phyloP scores from a whole-genome alignment of 35 echinoderm and acorn worm genomes.

The Lytechinus pictus region DNA sequence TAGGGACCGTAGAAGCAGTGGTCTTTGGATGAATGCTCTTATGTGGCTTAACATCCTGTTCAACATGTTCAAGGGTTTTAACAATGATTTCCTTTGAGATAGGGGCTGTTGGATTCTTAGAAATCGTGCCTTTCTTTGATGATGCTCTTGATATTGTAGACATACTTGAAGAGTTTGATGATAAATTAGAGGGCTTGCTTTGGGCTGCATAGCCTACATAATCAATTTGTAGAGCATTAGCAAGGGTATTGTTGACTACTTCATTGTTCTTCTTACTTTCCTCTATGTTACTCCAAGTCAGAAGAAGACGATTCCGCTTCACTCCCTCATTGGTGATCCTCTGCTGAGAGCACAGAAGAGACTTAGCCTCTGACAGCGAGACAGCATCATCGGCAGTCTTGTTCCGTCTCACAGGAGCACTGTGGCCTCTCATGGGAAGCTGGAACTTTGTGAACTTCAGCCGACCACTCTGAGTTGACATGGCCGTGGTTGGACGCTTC shows the following conservation, averaged over 20 bases:
- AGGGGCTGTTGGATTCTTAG: neutral
- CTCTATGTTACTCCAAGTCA: constrained; percentile 82
- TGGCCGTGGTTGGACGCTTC: constrained; percentile 67
- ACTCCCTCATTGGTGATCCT: constrained; percentile 62
- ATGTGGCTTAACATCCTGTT: constrained; percentile 49
- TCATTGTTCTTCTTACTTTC: constrained; percentile 69
- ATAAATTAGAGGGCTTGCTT: neutral
- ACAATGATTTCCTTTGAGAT: constrained; percentile 36
- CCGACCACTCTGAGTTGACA: constrained; percentile 59
- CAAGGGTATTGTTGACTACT: constrained; percentile 78
- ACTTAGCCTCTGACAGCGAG: constrained; percentile 77
- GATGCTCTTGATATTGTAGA: constrained; percentile 24
- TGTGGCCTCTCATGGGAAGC: constrained; percentile 73
- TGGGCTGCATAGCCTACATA: constrained; percentile 22
- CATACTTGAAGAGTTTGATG: neutral
- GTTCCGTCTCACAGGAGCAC: constrained; percentile 72
- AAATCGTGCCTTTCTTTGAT: neutral
- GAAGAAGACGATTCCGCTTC: constrained; percentile 69
- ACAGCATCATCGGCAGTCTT: constrained; percentile 51
- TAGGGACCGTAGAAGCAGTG: constrained; percentile 70
- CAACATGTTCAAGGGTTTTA: constrained; percentile 26
- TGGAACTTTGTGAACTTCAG: constrained; percentile 54
- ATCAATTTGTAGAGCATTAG: constrained; percentile 74
- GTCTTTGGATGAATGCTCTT: constrained; percentile 83
- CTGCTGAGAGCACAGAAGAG: constrained; percentile 73